phyloP scores from a whole-genome alignment of 2,797 vertebrate species.

The Oceanodroma leucorhoa region DNA sequence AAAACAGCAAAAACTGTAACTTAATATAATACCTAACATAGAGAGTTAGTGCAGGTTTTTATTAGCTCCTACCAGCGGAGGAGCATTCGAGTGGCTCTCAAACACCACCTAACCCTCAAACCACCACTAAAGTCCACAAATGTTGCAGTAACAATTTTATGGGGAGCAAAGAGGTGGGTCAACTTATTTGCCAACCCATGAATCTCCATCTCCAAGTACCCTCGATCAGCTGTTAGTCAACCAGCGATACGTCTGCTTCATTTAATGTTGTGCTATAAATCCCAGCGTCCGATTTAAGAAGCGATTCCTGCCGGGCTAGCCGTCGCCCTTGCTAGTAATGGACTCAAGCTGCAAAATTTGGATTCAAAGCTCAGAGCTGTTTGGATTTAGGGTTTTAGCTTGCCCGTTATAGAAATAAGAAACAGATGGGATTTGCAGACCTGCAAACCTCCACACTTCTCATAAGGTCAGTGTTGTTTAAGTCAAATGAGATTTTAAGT shows the following conservation, averaged over 20 bases:
- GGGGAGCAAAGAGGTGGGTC: not conserved
- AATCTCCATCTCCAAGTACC: not conserved
- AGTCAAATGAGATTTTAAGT: constrained; percentile 22
- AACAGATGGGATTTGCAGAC: constrained; percentile 54
- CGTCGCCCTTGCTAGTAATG: not conserved
- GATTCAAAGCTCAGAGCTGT: constrained; percentile 10
- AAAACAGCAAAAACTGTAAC: accelerated
- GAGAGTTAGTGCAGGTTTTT: not conserved
- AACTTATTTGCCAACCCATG: not conserved
- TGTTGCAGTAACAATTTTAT: not conserved
- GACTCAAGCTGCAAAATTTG: constrained; percentile 50
- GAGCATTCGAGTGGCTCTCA: not conserved
- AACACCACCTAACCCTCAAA: not conserved
- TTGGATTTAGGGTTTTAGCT: constrained; percentile 50
- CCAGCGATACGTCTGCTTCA: not conserved
- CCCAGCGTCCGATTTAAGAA: not conserved
- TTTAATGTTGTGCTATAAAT: not conserved
- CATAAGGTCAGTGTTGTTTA: constrained; percentile 16
- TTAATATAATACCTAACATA: not conserved
- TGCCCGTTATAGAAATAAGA: not conserved
- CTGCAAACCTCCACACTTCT: not conserved
- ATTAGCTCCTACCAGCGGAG: not conserved
- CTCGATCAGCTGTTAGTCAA: not conserved
- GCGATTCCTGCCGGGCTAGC: not conserved
- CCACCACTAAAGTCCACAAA: not conserved